Evolutionary conservation across 37 sponge, comb jelly and placozoan genomes (phyloP), one percentile per base, ranked within the genome.

Genomic region (Mnemiopsis leidyi): DNA sequence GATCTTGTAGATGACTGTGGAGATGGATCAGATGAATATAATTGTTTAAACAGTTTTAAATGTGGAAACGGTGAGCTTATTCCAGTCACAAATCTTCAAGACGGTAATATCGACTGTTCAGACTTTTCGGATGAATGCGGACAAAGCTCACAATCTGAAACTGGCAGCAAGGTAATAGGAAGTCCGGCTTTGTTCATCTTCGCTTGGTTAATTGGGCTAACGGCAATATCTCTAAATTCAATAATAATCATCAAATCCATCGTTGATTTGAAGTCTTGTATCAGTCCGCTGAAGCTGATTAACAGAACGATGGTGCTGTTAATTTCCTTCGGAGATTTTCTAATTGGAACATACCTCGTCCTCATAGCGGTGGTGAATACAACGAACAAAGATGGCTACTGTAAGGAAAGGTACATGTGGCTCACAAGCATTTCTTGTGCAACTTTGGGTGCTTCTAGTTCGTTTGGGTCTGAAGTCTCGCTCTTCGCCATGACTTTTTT

Each of bases 401-500:
- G 75, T 18, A 71, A 71, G 20, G 30, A 71, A 29, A 28, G 30
- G n/a, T 29, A 29, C 3, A 28, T 7, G 3, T 71, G 75, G 75
- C 25, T 71, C 30, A 71, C 75, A 23, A 29, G 30, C 75, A 29
- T 7, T n/a, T 29, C 75, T 25, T 71, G 75, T 71, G 75, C 25
- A 28, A 29, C 30, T 28, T 18, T 29, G 5, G 75, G 75, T n/a
- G 75, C 20, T 7, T 29, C 20, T 2, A 29, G 30, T 71, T 29
- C 75, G 20, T 71, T 71, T 71, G 75, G 75, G 30, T 71, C 75
- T 29, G 21, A 71, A 7, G 3, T 71, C 3, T 71, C 75, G 20
- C 30, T 71, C 75, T 28, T 71, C 3, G 75, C 75, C 2, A 71
- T 71, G 75, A 71, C 75, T 28, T 40, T 32, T n/a, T 61, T 85